phyloP scores from a whole-genome alignment of 2,797 vertebrate genomes.

The Karalla daura region DNA sequence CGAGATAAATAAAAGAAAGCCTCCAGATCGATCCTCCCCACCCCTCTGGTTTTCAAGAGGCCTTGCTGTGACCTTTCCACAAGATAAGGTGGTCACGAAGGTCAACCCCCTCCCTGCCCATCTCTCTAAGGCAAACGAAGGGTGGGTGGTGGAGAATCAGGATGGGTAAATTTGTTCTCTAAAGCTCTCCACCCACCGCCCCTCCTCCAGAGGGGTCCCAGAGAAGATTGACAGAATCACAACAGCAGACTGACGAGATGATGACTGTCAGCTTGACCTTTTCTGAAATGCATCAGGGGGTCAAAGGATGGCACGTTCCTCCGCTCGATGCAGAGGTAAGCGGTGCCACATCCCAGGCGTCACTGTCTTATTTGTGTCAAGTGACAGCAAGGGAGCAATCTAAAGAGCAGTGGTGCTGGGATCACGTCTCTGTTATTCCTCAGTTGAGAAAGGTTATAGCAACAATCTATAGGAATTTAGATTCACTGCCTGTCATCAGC shows the following conservation, averaged over 20 bases:
- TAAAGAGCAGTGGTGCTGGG: conserved; percentile 75
- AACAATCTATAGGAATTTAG: conserved; percentile 77
- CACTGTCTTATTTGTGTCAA: conserved; percentile 80
- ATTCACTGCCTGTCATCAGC: conserved; percentile 71
- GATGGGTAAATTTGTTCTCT: conserved; percentile 59
- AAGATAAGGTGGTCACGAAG: conserved; percentile 84
- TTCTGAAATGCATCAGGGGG: conserved; percentile 84
- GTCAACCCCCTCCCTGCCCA: conserved; percentile 62
- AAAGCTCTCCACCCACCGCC: conserved; percentile 27
- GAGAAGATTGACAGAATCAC: conserved; percentile 74
- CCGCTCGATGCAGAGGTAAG: conserved; percentile 67
- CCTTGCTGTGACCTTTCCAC: conserved; percentile 82
- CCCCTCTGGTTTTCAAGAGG: conserved; percentile 80
- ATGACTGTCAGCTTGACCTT: conserved; percentile 87
- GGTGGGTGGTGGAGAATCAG: conserved; percentile 65
- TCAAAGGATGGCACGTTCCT: conserved; percentile 79
- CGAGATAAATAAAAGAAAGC: conserved; percentile 86
- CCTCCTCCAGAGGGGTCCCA: conserved; percentile 58
- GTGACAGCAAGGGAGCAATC: conserved; percentile 74
- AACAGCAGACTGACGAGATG: conserved; percentile 76
- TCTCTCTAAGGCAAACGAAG: conserved; percentile 53
- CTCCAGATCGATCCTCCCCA: conserved; percentile 81
- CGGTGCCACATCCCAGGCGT: conserved; percentile 69
- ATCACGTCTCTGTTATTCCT: conserved; percentile 81
- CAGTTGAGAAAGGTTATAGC: conserved; percentile 80